Conservation (phyloP, 2,888 invertebrate genomes). For the Lomographa bimaculata region DNA sequence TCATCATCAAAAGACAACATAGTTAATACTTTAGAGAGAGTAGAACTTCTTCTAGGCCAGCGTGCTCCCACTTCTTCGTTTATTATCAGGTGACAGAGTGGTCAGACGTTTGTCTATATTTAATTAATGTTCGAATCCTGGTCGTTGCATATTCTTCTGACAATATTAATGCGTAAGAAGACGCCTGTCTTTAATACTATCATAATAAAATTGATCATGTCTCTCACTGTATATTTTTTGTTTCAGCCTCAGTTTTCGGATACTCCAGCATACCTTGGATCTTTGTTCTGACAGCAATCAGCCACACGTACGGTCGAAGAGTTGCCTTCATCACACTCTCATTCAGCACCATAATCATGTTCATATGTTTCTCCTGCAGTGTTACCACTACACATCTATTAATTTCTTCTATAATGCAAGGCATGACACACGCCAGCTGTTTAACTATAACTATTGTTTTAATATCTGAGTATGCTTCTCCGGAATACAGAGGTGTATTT, state of each 20-base stretch:
- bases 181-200: too few species aligned
- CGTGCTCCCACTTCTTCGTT: too few species aligned
- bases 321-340: conserved; percentile 28
- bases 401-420: conserved; percentile 1
- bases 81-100: too few species aligned
- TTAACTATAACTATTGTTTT: conserved; percentile 28
- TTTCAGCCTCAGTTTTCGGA: conserved; percentile 40
- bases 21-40: too few species aligned
- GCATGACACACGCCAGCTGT: conserved; percentile 9
- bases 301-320: conserved; percentile 31
- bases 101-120: too few species aligned
- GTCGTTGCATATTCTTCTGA: too few species aligned
- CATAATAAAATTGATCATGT: too few species aligned
- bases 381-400: conserved; percentile 5
- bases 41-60: too few species aligned
- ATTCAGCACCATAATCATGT: conserved; percentile 21
- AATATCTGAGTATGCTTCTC: conserved; percentile 35
- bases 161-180: too few species aligned
- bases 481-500: conserved; percentile 33
- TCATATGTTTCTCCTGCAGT: conserved; percentile 7
- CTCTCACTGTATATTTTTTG: too few species aligned
- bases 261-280: conserved; percentile 37
- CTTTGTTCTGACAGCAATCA: conserved; percentile 30
- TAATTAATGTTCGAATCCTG: too few species aligned
- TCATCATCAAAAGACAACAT: too few species aligned